A percentile compares a stretch with the other conserved stretches of the same genome.
phyloP scores from a whole-genome alignment of 1,140 invertebrate genomes.

The Caenorhabditis briggsae region DNA sequence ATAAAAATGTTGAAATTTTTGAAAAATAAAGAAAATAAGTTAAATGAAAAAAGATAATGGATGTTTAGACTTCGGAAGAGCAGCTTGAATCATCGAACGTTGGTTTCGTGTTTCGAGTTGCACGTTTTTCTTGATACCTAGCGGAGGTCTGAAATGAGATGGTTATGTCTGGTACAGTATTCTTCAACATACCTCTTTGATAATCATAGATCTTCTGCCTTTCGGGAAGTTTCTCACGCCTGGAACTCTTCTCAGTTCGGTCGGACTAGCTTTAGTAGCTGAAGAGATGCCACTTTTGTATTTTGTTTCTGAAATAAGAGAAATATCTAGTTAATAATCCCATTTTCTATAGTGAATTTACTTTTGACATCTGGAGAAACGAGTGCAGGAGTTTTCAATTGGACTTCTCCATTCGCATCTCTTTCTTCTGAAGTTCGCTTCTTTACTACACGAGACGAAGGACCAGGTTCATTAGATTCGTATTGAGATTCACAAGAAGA shows the following conservation, averaged over 20 bases:
- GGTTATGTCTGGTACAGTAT: background rate
- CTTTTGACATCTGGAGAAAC: slow-evolving; percentile 20
- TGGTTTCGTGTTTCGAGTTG: background rate
- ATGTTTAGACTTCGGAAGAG: slow-evolving; percentile 9
- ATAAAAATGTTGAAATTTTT: background rate
- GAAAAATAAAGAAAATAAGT: background rate
- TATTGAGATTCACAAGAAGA: too few relatives aligned
- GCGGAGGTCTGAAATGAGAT: background rate
- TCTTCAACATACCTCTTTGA: slow-evolving; percentile 11
- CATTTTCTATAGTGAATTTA: background rate
- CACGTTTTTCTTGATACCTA: background rate
- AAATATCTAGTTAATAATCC: background rate
- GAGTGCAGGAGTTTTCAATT: background rate
- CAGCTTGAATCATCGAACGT: slow-evolving; percentile 42
- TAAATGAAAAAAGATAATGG: background rate
- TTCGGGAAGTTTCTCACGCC: slow-evolving; percentile 33
- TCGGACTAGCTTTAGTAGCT: slow-evolving; percentile 21
- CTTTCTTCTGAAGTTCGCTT: background rate
- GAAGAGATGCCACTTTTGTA: slow-evolving; percentile 37
- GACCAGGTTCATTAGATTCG: background rate
- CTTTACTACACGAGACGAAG: background rate
- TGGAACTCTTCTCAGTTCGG: slow-evolving; percentile 43
- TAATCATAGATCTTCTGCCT: slow-evolving; percentile 18
- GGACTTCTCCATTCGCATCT: background rate
- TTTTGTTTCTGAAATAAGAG: slow-evolving; percentile 1